Base-by-base conservation (phyloP, 2,888 invertebrate species). In the Phaedon cochleariae region DNA sequence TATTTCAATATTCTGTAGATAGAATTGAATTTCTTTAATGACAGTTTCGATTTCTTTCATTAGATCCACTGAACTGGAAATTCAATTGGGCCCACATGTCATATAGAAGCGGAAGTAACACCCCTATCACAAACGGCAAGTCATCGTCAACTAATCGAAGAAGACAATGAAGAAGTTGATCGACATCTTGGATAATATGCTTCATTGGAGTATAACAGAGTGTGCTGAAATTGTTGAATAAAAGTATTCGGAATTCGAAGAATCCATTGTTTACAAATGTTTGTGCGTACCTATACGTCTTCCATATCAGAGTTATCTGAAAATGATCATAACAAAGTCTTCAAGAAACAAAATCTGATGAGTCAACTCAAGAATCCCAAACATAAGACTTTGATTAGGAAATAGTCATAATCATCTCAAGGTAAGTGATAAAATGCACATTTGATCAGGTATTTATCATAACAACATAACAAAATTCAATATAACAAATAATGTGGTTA, bases 111-210 rank as follows among this genome's bases (percentile, higher is more conserved):
- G 68, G 62, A 63, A 65, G 59, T 65, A 52, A 64, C 58, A 55
- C 4, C 48, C 20, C 20, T 48, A 17, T 48, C 26, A n/a, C 61
- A 73, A 72, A 51, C 46, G 58, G 68, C 73, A 70, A 74, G 74
- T 77, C 77, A 77, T 67, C 62, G 53, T 59, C 54, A 49, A 68
- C 67, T 74, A 74, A 77, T 77, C 74, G 72, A 76, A 75, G 73
- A 74, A 71, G 45, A 73, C 58, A 59, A 65, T 48, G 34, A 62
- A 72, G 63, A 69, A 57, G 71, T 69, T 72, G 73, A 67, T 73
- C 68, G 65, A 72, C 73, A 67, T 64, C 67, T 75, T 71, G 65
- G 61, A 31, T 67, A 71, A 72, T 69, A 63, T 64, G 67, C 53
- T 54, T 51, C 63, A 65, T 62, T 65, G 62, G 65, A 64, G 55